Evolutionary conservation across 2,113 vertebrate genomes (phyloP), one percentile per base, ranked within the genome.

Genomic region (Hydropotes inermis): DNA sequence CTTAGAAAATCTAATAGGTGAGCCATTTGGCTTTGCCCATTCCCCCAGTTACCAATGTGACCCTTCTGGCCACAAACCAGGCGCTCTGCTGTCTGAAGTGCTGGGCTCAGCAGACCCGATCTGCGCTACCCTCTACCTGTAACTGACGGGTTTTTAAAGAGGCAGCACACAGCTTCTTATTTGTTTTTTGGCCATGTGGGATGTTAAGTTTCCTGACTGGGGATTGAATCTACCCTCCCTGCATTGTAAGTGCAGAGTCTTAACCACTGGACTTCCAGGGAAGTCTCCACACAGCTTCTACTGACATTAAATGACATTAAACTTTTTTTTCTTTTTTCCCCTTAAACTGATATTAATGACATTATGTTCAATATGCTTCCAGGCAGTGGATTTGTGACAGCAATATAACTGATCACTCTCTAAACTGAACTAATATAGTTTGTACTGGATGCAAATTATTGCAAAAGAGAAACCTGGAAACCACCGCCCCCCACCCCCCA

Each of bases 301-400:
- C 36, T 70, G n/a, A 58, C 74, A 28, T 36, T 61, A 45, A 82
- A 7, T 57, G 36, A 47, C 6, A 45, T 52, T 8, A 33, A 92
- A 64, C 27, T 4, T 7, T 79, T 10, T 79, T 25, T 39, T 3
- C 21, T 79, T 10, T 79, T 36, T 83, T 36, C 0, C 60, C 64
- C 64, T 82, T 55, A 39, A 58, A 50, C 1, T 36, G 45, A 57
- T 23, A 25, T 67, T 78, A 36, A 57, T 61, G 16, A 79, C 19
- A 94, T 74, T 91, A 88, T 43, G 89, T 94, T 89, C 84, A 87
- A 30, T 89, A n/a, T 89, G 92, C 50, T 92, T 87, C 78, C 89
- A 64, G n/a, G 57, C 13, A 76, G 43, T 55, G n/a, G 36, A 79
- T 76, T 54, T 89, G 43, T 70, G 67, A 91, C 3, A 94, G 28